Evolutionary conservation across 2,113 vertebrate genomes (phyloP), one percentile per base, ranked within the genome.

Genomic region (Ceyx margarethae): DNA sequence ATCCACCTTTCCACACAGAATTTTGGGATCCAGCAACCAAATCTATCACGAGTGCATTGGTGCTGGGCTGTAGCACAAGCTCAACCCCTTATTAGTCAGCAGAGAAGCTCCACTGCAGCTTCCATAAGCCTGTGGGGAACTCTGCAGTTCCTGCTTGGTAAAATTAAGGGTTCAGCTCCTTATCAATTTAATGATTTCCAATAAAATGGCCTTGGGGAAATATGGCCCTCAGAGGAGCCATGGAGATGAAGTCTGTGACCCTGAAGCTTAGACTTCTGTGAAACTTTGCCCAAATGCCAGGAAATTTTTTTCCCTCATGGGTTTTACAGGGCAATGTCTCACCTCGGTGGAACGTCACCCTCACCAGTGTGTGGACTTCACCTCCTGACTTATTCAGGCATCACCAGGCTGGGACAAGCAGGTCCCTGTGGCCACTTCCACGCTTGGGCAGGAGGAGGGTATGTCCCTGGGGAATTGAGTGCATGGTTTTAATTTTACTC

Each of bases 401-500:
- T 17, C 29, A 20, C 16, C 3, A 4, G 26, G 5, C 5, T 5
- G 6, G 67, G 84, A 46, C 3, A 15, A 1, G 7, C 68, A 60
- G 43, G 60, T 46, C 84, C 71, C 50, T 48, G 14, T 0, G 0
- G 88, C 37, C 79, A 58, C 35, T 42, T 66, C 66, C 2, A 1
- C 43, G 61, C 76, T 67, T 8, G 15, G 87, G 31, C 76, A 87
- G 77, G 89, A 79, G 85, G 60, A 88, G 1, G 64, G 80, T 74
- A 51, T 69, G 87, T 57, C 81, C 74, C 60, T 53, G 68, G 77
- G 81, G 81, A 81, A 81, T 66, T 12, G 45, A 60, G 25, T 40
- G 3, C 51, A 19, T 96, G 97, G 96, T 97, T 98, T 97, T 96
- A 90, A 98, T 98, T 98, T 98, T 97, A 96, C 95, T 97, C 97